Evolutionary conservation across 2,797 vertebrate species (phyloP), one percentile per base, ranked within the genome.

Genomic region (Poeciliopsis turneri): DNA sequence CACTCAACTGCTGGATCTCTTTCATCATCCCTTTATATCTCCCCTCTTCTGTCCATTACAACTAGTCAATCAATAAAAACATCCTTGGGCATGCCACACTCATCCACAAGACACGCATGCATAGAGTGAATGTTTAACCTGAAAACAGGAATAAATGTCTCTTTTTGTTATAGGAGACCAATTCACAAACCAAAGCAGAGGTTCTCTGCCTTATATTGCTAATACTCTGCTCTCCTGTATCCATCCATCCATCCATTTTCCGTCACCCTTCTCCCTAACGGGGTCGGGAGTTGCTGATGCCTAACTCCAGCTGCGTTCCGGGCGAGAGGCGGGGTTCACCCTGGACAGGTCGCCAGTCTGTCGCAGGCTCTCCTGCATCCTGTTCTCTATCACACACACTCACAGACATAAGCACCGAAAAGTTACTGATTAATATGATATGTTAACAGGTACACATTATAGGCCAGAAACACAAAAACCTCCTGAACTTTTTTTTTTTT

Each of bases 21-120:
- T 73, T 79, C 33, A 20, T 76, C 87, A 79, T 80, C 75, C 71
- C 79, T 64, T 76, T 28, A 43, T 70, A 45, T 53, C 51, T 72
- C 76, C 75, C 76, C 59, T 79, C 18, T 41, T 70, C 66, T 64
- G 49, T 75, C 79, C 74, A 61, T 83, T 75, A 87, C 87, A 78
- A 85, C 82, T 79, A 28, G 87, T 93, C 92, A 90, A 93, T 95
- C 94, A 92, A 94, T 95, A 94, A 85, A 88, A 92, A 87, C 82
- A 93, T 92, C 92, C 93, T 90, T 94, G 90, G 83, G 89, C 87
- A 64, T n/a, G 81, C 79, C 85, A 84, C 25, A 68, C 75, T 66
- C 55, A 77, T 33, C 28, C 59, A 68, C 7, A 23, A 20, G 51
- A 76, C 74, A 49, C 10, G 5, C 12, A 43, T 43, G 39, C 33